Conservation (phyloP, 1,140 invertebrate species). For the Trichoplusia ni region DNA sequence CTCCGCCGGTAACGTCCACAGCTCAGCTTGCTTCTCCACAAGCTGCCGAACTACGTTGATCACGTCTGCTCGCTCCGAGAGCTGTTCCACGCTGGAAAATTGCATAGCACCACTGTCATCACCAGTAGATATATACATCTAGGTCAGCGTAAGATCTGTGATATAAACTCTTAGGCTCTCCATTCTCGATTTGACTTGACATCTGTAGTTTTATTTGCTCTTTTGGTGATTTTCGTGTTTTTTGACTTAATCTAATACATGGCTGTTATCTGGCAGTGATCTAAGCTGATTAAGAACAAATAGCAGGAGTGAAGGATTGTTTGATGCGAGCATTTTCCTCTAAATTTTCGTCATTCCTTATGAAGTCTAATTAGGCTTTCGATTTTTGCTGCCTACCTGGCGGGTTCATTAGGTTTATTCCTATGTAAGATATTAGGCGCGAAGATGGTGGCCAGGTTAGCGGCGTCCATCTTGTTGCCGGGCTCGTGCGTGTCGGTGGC, state of each 20-base stretch:
- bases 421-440: constrained; percentile 96
- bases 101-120: neutral
- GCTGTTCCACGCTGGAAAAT: constrained; percentile 83
- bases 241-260: too few relatives aligned
- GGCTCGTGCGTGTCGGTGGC: constrained; percentile 85
- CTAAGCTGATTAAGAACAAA: too few relatives aligned
- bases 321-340: neutral
- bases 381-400: constrained; percentile 76
- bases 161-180: too few relatives aligned
- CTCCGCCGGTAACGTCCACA: constrained; percentile 90
- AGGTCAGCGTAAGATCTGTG: too few relatives aligned
- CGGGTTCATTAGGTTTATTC: constrained; percentile 84
- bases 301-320: too few relatives aligned
- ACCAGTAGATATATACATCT: neutral
- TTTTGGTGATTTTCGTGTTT: too few relatives aligned
- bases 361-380: neutral
- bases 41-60: constrained; percentile 93
- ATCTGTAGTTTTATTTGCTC: too few relatives aligned
- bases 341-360: too few relatives aligned
- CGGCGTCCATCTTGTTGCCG: constrained; percentile 97
- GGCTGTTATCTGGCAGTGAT: too few relatives aligned
- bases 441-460: constrained; percentile 95
- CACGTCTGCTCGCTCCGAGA: constrained; percentile 92
- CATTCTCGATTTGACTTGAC: too few relatives aligned
- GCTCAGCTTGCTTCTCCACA: constrained; percentile 89